Conservation (phyloP, 2,113 vertebrate species). For the Malaclemys terrapin region DNA sequence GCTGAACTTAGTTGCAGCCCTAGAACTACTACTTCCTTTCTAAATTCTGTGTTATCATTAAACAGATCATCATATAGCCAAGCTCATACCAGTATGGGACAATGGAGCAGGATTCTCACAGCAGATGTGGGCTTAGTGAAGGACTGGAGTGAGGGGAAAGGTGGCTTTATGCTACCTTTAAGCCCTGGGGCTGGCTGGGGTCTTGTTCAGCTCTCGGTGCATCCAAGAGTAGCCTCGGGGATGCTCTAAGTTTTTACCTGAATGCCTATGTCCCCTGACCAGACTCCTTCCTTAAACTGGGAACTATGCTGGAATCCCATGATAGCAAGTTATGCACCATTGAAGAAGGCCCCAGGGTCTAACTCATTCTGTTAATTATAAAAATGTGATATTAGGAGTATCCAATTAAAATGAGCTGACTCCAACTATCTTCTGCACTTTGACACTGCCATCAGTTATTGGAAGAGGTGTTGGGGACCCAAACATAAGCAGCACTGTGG, state of each 20-base stretch:
- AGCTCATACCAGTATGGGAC: background rate
- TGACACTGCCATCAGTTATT: background rate
- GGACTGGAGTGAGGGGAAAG: background rate
- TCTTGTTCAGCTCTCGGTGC: background rate
- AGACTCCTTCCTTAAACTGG: background rate
- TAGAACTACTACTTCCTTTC: background rate
- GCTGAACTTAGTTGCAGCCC: background rate
- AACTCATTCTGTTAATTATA: background rate
- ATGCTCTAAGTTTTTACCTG: rapidly evolving
- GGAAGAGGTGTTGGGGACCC: background rate
- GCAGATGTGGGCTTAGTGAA: background rate
- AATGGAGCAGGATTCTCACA: background rate
- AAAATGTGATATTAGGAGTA: background rate
- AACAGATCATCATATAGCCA: background rate
- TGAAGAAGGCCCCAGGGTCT: background rate
- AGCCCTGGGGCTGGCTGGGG: background rate
- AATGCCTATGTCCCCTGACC: background rate
- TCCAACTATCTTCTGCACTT: background rate
- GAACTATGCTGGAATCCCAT: background rate
- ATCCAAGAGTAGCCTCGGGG: background rate
- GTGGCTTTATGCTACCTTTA: background rate
- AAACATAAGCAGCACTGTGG: background rate
- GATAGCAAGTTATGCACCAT: background rate
- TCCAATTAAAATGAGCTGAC: background rate
- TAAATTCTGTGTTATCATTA: background rate